phyloP scores from a whole-genome alignment of 2,113 vertebrate species.

The Nothoprocta perdicaria region DNA sequence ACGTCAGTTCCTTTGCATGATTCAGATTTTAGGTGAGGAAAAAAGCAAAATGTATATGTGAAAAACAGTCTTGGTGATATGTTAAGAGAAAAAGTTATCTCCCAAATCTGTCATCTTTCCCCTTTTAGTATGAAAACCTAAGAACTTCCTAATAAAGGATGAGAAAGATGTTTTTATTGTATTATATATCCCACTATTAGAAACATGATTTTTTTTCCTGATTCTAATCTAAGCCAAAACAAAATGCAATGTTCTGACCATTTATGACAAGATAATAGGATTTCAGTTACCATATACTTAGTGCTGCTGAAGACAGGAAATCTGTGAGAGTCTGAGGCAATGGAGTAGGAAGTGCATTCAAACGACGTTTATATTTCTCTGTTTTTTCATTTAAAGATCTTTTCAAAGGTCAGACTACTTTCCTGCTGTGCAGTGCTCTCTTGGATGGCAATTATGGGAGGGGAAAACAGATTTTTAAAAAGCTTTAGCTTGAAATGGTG shows the following conservation, averaged over 20 bases:
- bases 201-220: background rate
- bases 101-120: background rate
- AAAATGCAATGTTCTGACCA: background rate
- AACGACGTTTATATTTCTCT: background rate
- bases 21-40: background rate
- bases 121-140: background rate
- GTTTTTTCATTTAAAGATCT: background rate
- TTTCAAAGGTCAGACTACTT: constrained; percentile 11
- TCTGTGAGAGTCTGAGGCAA: background rate
- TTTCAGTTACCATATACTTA: background rate
- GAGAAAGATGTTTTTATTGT: background rate
- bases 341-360: background rate
- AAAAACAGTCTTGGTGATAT: background rate
- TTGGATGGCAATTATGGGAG: background rate
- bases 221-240: background rate
- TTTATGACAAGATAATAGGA: background rate
- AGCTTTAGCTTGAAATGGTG: background rate
- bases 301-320: background rate
- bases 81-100: background rate
- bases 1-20: background rate
- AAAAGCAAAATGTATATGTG: background rate
- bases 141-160: background rate
- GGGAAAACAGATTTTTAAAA: background rate
- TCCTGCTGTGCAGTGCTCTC: background rate
- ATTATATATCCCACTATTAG: background rate